These are phyloP conservation scores for Manis pentadactyla DNA, from an alignment of 2,797 vertebrate species.

Conservation along the genomic window DNA sequence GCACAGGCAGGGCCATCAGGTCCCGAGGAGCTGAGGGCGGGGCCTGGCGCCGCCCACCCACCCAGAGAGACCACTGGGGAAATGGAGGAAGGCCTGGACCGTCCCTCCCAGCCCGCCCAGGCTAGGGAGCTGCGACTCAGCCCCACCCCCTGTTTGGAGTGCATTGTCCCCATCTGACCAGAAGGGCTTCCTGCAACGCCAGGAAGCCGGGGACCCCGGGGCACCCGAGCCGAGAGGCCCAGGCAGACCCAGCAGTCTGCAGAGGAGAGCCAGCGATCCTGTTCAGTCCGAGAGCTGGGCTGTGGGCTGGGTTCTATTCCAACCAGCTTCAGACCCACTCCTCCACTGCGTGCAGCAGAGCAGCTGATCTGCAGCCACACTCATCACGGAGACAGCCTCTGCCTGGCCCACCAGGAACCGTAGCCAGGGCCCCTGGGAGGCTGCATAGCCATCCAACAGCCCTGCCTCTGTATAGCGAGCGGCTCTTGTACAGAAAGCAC, in stretches of 20 bases:
- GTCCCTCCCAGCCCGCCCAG: not conserved
- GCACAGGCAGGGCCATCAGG: not conserved
- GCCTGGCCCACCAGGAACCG: not conserved
- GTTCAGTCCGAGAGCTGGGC: not conserved
- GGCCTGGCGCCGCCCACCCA: not conserved
- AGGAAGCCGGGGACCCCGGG: not conserved
- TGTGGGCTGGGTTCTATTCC: not conserved
- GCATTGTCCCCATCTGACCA: not conserved
- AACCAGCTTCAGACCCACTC: not conserved
- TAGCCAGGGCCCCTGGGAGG: not conserved
- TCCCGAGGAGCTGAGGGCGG: too few species aligned
- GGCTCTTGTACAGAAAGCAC: too few species aligned
- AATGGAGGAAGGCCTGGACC: not conserved
- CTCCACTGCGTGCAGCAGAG: too few species aligned
- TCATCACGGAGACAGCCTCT: not conserved
- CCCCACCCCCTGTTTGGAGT: not conserved
- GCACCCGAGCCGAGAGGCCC: not conserved
- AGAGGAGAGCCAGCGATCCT: not conserved
- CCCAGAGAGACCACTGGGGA: not conserved
- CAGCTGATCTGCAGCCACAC: not conserved
- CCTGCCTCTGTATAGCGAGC: fast-evolving
- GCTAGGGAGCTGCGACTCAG: not conserved
- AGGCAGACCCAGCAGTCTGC: too few species aligned
- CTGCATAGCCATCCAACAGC: not conserved
- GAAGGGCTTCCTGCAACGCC: not conserved